Evolutionary conservation across 2,113 vertebrate species (phyloP).

Genomic region (Oxyura jamaicensis): DNA sequence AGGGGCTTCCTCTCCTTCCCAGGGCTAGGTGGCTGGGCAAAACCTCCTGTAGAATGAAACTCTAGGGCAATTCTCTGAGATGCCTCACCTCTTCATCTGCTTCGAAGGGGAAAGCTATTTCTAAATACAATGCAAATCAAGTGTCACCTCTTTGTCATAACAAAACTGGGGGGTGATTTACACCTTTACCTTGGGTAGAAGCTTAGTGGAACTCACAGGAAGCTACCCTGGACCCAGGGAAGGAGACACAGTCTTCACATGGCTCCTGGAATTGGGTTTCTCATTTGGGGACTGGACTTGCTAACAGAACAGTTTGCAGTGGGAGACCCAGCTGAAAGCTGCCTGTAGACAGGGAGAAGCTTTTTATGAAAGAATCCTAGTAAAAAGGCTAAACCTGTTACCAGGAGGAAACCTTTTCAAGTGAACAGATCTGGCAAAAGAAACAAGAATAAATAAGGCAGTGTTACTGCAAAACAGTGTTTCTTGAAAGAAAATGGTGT

Average conservation of each 20-base stretch:
- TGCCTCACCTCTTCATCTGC: background rate
- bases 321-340: conserved; percentile 24
- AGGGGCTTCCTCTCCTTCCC: background rate
- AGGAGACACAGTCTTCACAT: background rate
- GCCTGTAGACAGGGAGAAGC: background rate
- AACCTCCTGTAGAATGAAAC: background rate
- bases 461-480: background rate
- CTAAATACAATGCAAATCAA: background rate
- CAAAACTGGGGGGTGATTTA: background rate
- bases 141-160: background rate
- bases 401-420: background rate
- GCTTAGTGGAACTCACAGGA: background rate
- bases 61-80: background rate
- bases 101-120: background rate
- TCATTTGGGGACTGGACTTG: background rate
- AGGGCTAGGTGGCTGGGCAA: background rate
- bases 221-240: background rate
- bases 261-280: background rate
- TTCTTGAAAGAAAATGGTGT: background rate
- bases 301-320: background rate
- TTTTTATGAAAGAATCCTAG: background rate
- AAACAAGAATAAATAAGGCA: background rate
- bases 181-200: background rate
- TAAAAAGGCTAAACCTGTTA: background rate
- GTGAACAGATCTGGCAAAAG: background rate